Evolutionary conservation across 2,113 vertebrate genomes (phyloP), one percentile per base, ranked within the genome.

Genomic region (Corythoichthys haematopterus): DNA sequence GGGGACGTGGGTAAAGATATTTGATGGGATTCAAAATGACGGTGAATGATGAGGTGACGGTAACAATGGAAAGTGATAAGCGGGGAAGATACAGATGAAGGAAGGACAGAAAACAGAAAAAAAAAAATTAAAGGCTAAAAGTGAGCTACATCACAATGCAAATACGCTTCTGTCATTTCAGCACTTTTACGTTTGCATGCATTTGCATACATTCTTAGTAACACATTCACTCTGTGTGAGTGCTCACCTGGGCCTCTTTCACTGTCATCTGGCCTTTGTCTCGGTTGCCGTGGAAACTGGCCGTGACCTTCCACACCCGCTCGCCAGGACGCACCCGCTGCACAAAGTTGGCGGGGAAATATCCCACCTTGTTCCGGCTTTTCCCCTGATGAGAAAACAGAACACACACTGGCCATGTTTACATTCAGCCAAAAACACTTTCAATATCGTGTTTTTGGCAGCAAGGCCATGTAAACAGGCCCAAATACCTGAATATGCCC

Each of bases 341-440:
- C 66, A 96, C 95, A 72, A 97, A 97, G 85, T 97, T 97, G 79
- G 95, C 95, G 0, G 95, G 95, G 83, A 96, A 97, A 89, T 93
- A 95, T 75, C 95, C 95, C 75, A 95, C 84, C 38, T 92, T 92
- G 84, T 95, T 92, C 2, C 88, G 91, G 61, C 92, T 93, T 88
- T 95, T 97, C 51, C 95, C 95, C 95, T 97, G 81, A 16, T 69
- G 65, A 75, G 72, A 67, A 36, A 70, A 66, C 77, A 6, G 8
- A 2, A 74, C 68, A 76, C 72, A 79, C 43, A 70, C 40, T 43
- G 40, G 9, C 6, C 40, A 3, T 43, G 40, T 43, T 43, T 43
- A 5, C 40, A 43, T 43, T 5, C 40, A 43, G 40, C 40, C 40
- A 15, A 71, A 47, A 65, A 81, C 59, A 75, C 78, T n/a, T 15